Percentiles rank a stretch among this genome's conserved stretches.
These are phyloP conservation scores for Heliconius melpomene DNA, from an alignment of 1,140 invertebrate species.

Conservation along the genomic window DNA sequence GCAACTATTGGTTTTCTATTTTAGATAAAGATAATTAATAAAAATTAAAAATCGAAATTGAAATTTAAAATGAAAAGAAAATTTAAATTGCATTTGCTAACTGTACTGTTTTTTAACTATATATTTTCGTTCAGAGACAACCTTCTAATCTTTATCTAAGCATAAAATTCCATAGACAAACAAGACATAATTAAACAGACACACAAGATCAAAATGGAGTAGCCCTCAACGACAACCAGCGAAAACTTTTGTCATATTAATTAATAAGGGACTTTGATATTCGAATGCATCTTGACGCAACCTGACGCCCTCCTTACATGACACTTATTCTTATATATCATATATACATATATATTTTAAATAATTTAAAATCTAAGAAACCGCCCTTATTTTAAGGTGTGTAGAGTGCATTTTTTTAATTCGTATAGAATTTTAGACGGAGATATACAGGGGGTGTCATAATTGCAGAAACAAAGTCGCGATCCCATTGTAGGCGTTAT, in stretches of 20 bases:
- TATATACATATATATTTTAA: constrained; percentile 21
- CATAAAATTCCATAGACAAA: not conserved
- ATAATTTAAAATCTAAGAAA: constrained; percentile 21
- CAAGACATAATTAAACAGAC: not conserved
- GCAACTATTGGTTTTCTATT: no score
- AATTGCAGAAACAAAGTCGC: constrained; percentile 78
- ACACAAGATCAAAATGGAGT: constrained; percentile 17
- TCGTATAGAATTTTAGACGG: constrained; percentile 34
- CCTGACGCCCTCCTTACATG: constrained; percentile 50
- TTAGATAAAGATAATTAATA: no score
- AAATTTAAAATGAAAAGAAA: no score
- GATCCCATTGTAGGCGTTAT: constrained; percentile 73
- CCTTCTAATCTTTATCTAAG: not conserved
- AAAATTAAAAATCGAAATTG: no score
- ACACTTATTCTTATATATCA: constrained; percentile 48
- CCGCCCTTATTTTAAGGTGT: not conserved
- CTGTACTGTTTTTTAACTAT: no score
- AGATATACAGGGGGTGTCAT: constrained; percentile 73
- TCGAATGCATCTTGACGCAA: constrained; percentile 45
- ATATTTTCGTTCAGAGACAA: no score
- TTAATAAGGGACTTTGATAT: constrained; percentile 40
- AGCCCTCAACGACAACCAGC: constrained; percentile 24
- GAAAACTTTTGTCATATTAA: constrained; percentile 39
- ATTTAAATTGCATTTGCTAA: no score
- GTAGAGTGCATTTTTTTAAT: constrained; percentile 35